A percentile compares a stretch with the other conserved stretches of the same genome.
Conservation (phyloP, 1,140 invertebrate species). For the Bombus affinis region DNA sequence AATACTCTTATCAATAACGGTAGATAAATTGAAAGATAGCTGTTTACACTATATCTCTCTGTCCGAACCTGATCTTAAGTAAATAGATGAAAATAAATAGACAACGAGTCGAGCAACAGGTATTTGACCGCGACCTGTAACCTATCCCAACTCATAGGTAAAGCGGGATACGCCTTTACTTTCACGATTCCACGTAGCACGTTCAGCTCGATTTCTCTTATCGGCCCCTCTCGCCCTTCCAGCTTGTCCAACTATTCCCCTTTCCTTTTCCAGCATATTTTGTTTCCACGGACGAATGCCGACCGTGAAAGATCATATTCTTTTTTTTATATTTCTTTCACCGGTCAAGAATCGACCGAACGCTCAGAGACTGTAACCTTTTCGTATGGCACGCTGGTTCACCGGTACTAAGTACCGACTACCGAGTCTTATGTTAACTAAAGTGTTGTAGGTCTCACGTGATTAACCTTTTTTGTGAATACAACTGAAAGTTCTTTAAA, state of each 20-base stretch:
- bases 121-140: conserved; percentile 30
- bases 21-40: not conserved
- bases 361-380: not conserved
- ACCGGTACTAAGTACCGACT: too few species aligned
- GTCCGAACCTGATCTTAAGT: not conserved
- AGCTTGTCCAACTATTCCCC: conserved; percentile 31
- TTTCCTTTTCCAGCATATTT: conserved; percentile 48
- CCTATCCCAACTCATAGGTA: conserved; percentile 36
- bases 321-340: not conserved
- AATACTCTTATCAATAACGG: conserved; percentile 17
- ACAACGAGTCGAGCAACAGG: conserved; percentile 49
- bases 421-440: not conserved
- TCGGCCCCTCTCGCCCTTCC: conserved; percentile 58
- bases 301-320: conserved; percentile 24
- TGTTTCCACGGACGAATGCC: not conserved
- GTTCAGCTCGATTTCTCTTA: conserved; percentile 65
- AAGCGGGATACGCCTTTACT: conserved; percentile 53
- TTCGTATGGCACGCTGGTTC: not conserved
- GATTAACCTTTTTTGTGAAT: not conserved
- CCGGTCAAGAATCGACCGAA: not conserved
- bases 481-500: not conserved
- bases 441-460: not conserved
- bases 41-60: not conserved
- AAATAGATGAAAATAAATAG: not conserved
- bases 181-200: conserved; percentile 64